A percentile compares a stretch with the other conserved stretches of the same genome.
Conservation (phyloP, 2,888 invertebrate genomes). For the Onchidella celtica region DNA sequence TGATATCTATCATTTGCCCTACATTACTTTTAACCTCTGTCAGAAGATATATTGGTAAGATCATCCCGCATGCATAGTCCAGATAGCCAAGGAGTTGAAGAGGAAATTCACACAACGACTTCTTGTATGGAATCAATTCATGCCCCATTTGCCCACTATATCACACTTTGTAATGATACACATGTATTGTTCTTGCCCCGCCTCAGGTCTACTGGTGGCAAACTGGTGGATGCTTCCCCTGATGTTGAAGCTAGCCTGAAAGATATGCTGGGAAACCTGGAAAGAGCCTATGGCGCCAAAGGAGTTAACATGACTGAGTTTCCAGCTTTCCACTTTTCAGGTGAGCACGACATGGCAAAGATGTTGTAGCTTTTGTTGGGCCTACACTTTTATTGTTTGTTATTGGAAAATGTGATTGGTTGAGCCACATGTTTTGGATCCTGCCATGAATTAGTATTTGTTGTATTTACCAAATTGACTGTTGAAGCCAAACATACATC, state of each 20-base stretch:
- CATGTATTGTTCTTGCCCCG: too few relatives aligned
- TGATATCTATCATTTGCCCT: too few relatives aligned
- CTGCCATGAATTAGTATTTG: background rate
- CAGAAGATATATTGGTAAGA: too few relatives aligned
- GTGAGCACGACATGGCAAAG: slow-evolving; percentile 69
- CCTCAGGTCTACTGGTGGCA: slow-evolving; percentile 86
- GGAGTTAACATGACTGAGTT: slow-evolving; percentile 94
- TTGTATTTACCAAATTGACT: background rate
- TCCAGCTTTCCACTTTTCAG: slow-evolving; percentile 89
- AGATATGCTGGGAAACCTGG: slow-evolving; percentile 89
- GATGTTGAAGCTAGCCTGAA: slow-evolving; percentile 88
- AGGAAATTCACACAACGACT: too few relatives aligned
- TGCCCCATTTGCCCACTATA: too few relatives aligned
- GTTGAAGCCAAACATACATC: too few relatives aligned
- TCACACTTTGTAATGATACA: too few relatives aligned
- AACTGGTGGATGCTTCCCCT: slow-evolving; percentile 90
- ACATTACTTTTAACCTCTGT: too few relatives aligned
- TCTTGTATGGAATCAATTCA: too few relatives aligned
- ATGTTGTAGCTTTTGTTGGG: background rate
- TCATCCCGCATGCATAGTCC: too few relatives aligned
- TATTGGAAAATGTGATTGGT: background rate
- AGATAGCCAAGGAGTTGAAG: too few relatives aligned
- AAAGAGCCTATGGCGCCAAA: slow-evolving; percentile 87
- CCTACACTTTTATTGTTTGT: too few relatives aligned
- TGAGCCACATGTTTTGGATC: background rate